A percentile compares a stretch with the other conserved stretches of the same genome.
Conservation (phyloP, 2,797 vertebrate genomes). For the Peromyscus attwateri region DNA sequence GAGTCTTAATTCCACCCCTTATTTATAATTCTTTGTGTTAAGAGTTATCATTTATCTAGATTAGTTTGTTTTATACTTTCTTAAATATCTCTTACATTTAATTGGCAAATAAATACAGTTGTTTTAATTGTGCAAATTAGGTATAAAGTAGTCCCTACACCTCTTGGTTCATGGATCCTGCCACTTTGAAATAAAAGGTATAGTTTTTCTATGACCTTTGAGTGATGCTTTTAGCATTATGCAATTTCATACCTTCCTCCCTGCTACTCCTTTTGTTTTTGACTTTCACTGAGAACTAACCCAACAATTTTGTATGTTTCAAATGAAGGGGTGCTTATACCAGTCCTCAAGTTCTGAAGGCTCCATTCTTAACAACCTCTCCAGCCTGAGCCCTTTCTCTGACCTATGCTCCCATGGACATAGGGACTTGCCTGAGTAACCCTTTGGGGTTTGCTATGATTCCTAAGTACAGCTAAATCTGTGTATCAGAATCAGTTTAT, state of each 20-base stretch:
- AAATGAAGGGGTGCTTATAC: background rate
- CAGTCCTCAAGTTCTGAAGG: background rate
- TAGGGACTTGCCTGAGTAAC: background rate
- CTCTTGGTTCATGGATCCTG: background rate
- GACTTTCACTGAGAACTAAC: background rate
- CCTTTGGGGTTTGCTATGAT: background rate
- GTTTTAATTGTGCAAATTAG: background rate
- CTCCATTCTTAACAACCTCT: background rate
- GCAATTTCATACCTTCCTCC: background rate
- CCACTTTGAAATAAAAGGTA: background rate
- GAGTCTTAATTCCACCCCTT: background rate
- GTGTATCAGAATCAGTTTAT: background rate
- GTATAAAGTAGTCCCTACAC: background rate
- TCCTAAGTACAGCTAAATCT: background rate
- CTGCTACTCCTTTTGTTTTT: background rate
- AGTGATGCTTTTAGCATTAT: background rate
- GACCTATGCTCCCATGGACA: too few relatives aligned
- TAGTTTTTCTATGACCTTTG: background rate
- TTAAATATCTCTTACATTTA: background rate
- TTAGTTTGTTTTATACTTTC: background rate
- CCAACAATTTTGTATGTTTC: background rate
- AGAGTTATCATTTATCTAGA: background rate
- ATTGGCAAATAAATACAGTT: background rate
- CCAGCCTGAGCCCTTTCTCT: background rate
- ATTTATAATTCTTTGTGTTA: background rate